Base-by-base conservation (phyloP, 2,797 vertebrate species). In the Emys orbicularis region DNA sequence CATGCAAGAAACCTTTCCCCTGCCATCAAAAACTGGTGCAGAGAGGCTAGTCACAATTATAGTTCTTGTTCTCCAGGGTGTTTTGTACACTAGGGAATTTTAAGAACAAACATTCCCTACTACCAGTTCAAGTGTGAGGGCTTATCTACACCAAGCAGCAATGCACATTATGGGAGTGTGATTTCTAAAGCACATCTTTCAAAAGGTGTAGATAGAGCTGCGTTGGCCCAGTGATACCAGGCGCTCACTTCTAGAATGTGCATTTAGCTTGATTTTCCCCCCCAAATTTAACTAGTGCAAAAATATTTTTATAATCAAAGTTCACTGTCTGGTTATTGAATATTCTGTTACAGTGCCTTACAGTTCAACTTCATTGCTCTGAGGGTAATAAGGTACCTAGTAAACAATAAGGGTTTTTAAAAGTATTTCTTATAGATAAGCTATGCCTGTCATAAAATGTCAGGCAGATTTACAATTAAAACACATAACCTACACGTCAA, bases 381-480 rank as follows among this genome's bases (percentile, higher is more conserved):
- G 77, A 84, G n/a, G 16, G 31, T 34, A 92, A 85, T 2, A 90
- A 61, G 89, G 89, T 56, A 18, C 41, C 16, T 56, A 84, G 1
- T 2, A 1, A 93, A 79, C 25, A 41, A 5, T 50, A 23, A 68
- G 5, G 82, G 47, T 3, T 52, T 19, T 31, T 2, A n/a, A 59
- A 81, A 86, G 8, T 59, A 9, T 79, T 92, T 74, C 25, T 87
- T 5, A 90, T 31, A 90, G 47, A 83, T 83, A 76, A 76, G 83
- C 8, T 6, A 83, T 86, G 2, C 41, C 3, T 54, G 54, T 34
- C 1, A 3, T 74, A 92, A 91, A 92, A 74, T 0, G 4, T 3
- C 81, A 84, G 54, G 86, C 94, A 91, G 96, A 53, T 65, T 65
- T 57, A 18, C 21, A 89, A 50, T 86, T 80, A 86, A 93, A 74